Evolutionary conservation across 2,113 vertebrate species (phyloP).

Genomic region (Dasyurus viverrinus): DNA sequence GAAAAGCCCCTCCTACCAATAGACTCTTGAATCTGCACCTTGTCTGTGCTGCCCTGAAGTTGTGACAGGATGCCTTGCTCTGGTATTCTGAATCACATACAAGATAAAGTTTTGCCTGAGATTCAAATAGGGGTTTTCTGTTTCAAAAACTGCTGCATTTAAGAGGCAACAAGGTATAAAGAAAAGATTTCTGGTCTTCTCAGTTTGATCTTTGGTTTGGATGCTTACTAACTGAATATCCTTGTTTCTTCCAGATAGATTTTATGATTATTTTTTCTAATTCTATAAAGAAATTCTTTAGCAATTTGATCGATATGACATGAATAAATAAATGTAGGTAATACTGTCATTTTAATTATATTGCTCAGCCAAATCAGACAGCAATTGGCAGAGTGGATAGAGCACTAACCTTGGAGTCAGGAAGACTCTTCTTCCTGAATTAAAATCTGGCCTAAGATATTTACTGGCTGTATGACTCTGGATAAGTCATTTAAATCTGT

Average conservation of each 20-base stretch:
- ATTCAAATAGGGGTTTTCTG: neutral
- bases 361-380: neutral
- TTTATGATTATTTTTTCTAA: neutral
- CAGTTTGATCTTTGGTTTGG: neutral
- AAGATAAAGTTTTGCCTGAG: neutral
- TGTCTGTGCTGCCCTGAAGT: neutral
- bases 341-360: neutral
- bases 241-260: neutral
- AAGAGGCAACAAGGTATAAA: neutral
- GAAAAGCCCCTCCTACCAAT: neutral
- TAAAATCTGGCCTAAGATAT: too few species aligned
- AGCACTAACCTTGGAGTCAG: too few species aligned
- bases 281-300: neutral
- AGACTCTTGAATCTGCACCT: constrained; percentile 40
- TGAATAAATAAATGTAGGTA: neutral
- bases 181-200: neutral
- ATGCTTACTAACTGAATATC: neutral
- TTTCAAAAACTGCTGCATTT: neutral
- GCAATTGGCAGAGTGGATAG: neutral
- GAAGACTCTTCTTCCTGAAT: too few species aligned
- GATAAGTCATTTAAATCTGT: too few species aligned
- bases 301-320: neutral
- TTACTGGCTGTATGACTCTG: too few species aligned
- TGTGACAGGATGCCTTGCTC: neutral
- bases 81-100: neutral